Evolutionary conservation across 2,797 vertebrate species (phyloP), one percentile per base, ranked within the genome.

Genomic region (Erithacus rubecula): DNA sequence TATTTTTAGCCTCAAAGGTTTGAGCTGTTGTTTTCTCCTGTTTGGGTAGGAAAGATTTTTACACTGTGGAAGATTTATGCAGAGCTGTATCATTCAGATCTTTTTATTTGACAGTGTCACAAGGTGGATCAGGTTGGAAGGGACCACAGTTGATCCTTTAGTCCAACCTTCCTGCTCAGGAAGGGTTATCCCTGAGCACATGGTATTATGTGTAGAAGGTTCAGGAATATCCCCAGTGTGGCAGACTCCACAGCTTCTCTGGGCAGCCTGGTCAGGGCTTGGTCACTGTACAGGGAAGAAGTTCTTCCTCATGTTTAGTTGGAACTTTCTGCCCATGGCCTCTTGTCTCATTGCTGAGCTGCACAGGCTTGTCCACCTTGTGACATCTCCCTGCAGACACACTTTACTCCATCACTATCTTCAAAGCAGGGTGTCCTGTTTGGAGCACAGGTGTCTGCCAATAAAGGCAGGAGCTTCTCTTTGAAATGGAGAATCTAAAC

Each of bases 1-100:
- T 32, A 49, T 79, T 83, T 88, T 91, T 72, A 81, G 69, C 13
- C 69, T 86, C 34, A 32, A 55, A 72, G 39, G 51, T 71, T 83
- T 53, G 39, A 78, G 29, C 30, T 88, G 41, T 27, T 1, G 0
- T 43, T 80, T 72, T 39, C 27, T 47, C 44, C 15, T 36, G 44
- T 24, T 90, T 39, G 29, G 19, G 18, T 19, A 86, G 30, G 69
- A 41, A 87, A 69, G 19, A 17, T 23, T 86, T 79, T 88, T 62
- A 49, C 17, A n/a, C 10, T 46, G 1, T 44, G 24, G 51, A 84
- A 49, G 8, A 4, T 39, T 67, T 26, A 10, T 6, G 11, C 17
- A 47, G 77, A 59, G 7, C 36, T 59, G 11, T 69, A 30, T 15
- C 23, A 52, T 76, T 89, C 34, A 51, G 36, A 63, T 41, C 23